Percentiles rank a stretch among this genome's conserved stretches.
These are phyloP conservation scores for Lepidostoma basale DNA, from an alignment of 1,140 invertebrate species.

Conservation along the genomic window DNA sequence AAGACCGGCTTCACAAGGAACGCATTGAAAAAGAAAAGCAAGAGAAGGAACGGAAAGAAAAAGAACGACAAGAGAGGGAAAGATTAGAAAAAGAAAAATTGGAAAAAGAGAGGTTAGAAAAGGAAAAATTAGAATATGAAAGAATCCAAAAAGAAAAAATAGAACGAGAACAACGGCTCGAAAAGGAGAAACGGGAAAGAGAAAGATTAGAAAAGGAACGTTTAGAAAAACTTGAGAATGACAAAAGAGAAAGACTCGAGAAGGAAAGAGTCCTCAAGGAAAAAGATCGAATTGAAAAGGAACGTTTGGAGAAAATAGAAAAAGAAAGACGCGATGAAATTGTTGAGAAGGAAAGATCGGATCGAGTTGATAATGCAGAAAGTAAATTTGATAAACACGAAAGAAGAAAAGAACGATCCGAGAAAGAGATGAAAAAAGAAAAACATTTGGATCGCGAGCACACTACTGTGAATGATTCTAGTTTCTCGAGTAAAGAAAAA, in stretches of 20 bases:
- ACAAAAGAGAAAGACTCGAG: constrained; percentile 52
- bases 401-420: constrained; percentile 37
- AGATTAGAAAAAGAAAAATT: constrained; percentile 28
- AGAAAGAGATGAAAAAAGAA: constrained; percentile 39
- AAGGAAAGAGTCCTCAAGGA: constrained; percentile 40
- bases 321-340: constrained; percentile 52
- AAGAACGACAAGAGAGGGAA: constrained; percentile 34
- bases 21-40: constrained; percentile 57
- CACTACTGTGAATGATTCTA: constrained; percentile 16
- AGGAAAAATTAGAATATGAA: constrained; percentile 31
- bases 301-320: constrained; percentile 48
- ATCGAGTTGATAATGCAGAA: constrained; percentile 55
- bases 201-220: constrained; percentile 55
- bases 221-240: constrained; percentile 52
- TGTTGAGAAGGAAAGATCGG: constrained; percentile 42
- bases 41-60: constrained; percentile 44
- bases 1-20: constrained; percentile 54
- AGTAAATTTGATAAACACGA: constrained; percentile 44
- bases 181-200: constrained; percentile 43
- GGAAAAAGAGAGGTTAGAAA: constrained; percentile 33
- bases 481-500: constrained; percentile 36
- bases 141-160: constrained; percentile 44
- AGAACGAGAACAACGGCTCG: constrained; percentile 36
- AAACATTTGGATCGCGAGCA: constrained; percentile 33
- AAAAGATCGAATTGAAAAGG: constrained; percentile 44